A percentile compares a stretch with the other conserved stretches of the same genome.
Evolutionary conservation across 2,113 vertebrate genomes (phyloP).

Genomic region (Lasiurus borealis): DNA sequence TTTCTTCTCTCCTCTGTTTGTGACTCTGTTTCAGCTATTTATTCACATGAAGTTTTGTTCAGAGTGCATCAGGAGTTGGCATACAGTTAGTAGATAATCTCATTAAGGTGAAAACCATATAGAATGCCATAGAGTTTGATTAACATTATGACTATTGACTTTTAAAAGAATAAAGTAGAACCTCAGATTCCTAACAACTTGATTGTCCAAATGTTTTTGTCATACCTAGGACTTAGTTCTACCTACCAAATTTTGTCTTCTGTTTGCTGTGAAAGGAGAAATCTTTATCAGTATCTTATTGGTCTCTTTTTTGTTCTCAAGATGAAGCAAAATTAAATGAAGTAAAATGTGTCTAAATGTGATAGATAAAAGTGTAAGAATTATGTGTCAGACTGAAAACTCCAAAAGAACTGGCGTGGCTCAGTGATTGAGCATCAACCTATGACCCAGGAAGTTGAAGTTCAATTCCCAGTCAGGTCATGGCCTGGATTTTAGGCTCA

Average conservation of each 20-base stretch:
- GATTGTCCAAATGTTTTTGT: neutral
- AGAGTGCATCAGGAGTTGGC: neutral
- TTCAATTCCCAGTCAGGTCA: too few relatives aligned
- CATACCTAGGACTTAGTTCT: neutral
- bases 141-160: neutral
- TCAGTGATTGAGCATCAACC: too few relatives aligned
- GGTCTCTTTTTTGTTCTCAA: slow-evolving; percentile 35
- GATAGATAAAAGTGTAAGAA: slow-evolving; percentile 22
- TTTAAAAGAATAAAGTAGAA: slow-evolving; percentile 28
- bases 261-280: slow-evolving; percentile 52
- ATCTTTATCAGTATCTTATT: neutral
- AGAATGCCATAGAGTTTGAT: neutral
- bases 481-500: too few relatives aligned
- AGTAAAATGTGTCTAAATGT: neutral
- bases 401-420: neutral
- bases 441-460: too few relatives aligned
- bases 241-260: slow-evolving; percentile 15
- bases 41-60: neutral
- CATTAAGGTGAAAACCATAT: neutral
- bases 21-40: neutral
- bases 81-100: neutral
- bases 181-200: neutral
- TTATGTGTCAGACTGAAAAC: slow-evolving; percentile 2
- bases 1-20: neutral
- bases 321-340: slow-evolving; percentile 37